Evolutionary conservation across 2,888 invertebrate genomes (phyloP).

Genomic region (Archaeoteleia sp.): DNA sequence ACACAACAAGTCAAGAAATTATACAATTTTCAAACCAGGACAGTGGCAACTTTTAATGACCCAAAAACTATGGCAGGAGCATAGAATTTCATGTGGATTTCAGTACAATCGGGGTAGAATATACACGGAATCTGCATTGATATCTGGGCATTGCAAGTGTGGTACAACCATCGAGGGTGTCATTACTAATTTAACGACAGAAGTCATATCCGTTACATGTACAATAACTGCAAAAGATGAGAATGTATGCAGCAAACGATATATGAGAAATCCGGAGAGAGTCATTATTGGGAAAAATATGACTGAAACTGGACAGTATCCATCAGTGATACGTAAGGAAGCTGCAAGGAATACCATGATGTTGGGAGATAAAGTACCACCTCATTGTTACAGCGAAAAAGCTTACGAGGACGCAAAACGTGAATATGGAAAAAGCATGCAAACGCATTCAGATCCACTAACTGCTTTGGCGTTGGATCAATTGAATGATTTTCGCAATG

Average conservation of each 20-base stretch:
- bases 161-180: slow-evolving; percentile 6
- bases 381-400: not conserved
- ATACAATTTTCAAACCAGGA: not conserved
- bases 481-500: slow-evolving; percentile 1
- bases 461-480: not conserved
- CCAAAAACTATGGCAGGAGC: not conserved
- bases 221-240: not conserved
- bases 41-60: not conserved
- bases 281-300: not conserved
- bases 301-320: not conserved
- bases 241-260: not conserved
- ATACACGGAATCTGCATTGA: not conserved
- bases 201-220: not conserved
- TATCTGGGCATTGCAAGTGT: slow-evolving; percentile 3
- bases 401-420: slow-evolving; percentile 8
- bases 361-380: not conserved
- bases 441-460: slow-evolving; percentile 2
- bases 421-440: not conserved
- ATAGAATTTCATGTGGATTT: not conserved
- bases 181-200: not conserved
- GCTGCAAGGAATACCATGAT: slow-evolving; percentile 2
- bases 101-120: not conserved
- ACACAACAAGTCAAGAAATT: too few species aligned
- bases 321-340: not conserved
- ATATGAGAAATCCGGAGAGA: not conserved